Evolutionary conservation across 2,888 invertebrate genomes (phyloP), one percentile per base, ranked within the genome.

Genomic region (Drosophila neonasuta): DNA sequence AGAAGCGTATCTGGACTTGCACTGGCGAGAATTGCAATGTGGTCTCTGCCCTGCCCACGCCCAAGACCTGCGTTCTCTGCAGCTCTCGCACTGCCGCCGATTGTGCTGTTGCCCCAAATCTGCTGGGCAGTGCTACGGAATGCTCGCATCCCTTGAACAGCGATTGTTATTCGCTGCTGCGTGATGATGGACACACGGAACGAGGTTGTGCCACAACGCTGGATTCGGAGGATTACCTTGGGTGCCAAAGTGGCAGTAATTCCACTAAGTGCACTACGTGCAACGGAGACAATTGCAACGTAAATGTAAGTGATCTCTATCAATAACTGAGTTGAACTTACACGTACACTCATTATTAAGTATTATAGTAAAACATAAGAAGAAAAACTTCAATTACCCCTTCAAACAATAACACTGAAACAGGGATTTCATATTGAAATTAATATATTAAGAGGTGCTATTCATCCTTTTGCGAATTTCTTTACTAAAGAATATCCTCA

Each of bases 191-290:
- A 11, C 82, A 87, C 62, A 90, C 88, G 0, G 88, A 89, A 46
- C 88, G 90, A 0, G 89, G 90, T 3, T 90, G 90, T 9, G 51
- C 88, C 0, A 68, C 80, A 8, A 69, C 62, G 3, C 64, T 90
- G 32, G 79, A 87, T 2, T 76, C 54, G 0, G 80, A 79, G 0
- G 77, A 85, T 8, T 89, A 84, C 24, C 5, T 83, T 1, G 71
- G 69, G 0, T 90, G 90, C 46, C 66, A 81, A 1, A 17, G 11
- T 3, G 74, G 75, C 8, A 58, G 46, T 20, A 83, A 87, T 30
- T 30, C 60, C 11, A 73, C 71, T 2, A 64, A 77, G 3, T 90
- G 90, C 48, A 24, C 30, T 7, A 67, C 71, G 11, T 90, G 90
- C 55, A 20, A 32, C 0, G 88, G 81, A 1, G 67, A 70, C 0